Percentiles rank a stretch among this genome's conserved stretches.
These are phyloP conservation scores for Napeogenes sylphis DNA, from an alignment of 2,888 invertebrate species.

Conservation along the genomic window DNA sequence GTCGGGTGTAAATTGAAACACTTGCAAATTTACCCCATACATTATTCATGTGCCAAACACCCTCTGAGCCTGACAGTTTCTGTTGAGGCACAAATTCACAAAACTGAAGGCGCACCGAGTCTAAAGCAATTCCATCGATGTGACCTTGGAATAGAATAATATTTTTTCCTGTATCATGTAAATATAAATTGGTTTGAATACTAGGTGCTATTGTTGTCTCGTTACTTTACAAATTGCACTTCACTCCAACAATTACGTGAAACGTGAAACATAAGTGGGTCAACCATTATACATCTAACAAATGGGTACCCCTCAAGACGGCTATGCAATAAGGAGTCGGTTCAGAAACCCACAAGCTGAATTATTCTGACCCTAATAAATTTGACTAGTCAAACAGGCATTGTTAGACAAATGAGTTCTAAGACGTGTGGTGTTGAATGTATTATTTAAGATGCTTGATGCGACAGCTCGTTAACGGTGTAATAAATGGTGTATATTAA, in stretches of 20 bases:
- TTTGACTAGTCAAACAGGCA: conserved; percentile 69
- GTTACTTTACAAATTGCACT: conserved; percentile 61
- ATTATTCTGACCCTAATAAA: conserved; percentile 77
- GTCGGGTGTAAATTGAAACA: conserved; percentile 77
- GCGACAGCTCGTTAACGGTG: conserved; percentile 36
- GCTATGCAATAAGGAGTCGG: conserved; percentile 68
- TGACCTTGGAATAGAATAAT: conserved; percentile 18
- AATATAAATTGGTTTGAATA: not conserved
- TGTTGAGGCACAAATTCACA: conserved; percentile 57
- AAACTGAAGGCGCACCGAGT: conserved; percentile 38
- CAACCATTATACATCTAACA: conserved; percentile 73
- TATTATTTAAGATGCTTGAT: conserved; percentile 34
- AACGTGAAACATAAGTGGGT: conserved; percentile 66
- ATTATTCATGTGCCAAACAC: conserved; percentile 75
- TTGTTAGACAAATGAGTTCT: conserved; percentile 70
- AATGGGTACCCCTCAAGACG: conserved; percentile 68
- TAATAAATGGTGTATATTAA: conserved; percentile 19
- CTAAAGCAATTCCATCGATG: conserved; percentile 15
- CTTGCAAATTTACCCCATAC: conserved; percentile 77
- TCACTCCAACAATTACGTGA: conserved; percentile 52
- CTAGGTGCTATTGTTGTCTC: conserved; percentile 45
- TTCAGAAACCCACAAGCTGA: conserved; percentile 71
- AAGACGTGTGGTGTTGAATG: conserved; percentile 40
- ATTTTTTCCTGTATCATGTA: conserved; percentile 10
- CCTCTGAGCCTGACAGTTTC: conserved; percentile 59